These are phyloP conservation scores for Campoplex capitator DNA, from an alignment of 2,888 invertebrate species.

Conservation along the genomic window DNA sequence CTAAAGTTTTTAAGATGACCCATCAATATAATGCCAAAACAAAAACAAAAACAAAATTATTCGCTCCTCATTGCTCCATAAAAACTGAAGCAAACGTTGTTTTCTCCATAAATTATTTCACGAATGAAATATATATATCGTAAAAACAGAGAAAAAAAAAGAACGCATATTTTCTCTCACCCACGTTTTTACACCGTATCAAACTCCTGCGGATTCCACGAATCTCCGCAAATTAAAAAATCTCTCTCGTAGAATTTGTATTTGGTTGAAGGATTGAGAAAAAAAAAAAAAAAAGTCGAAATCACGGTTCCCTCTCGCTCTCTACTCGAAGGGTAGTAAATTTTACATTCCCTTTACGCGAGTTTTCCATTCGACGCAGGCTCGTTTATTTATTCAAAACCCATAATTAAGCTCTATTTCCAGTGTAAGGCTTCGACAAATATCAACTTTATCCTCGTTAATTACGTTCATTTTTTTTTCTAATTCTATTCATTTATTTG, in stretches of 20 bases:
- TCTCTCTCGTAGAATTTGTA: background rate
- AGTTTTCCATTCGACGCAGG: background rate
- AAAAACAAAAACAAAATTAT: background rate
- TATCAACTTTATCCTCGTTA: background rate
- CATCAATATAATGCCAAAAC: background rate
- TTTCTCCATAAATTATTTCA: background rate
- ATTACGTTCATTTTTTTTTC: background rate
- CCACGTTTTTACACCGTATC: background rate
- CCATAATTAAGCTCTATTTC: background rate
- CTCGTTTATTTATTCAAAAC: background rate
- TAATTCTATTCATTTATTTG: background rate
- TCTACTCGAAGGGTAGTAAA: background rate
- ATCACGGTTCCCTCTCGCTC: background rate
- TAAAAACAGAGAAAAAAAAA: background rate
- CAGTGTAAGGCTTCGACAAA: background rate
- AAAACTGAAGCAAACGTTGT: background rate
- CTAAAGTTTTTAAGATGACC: background rate
- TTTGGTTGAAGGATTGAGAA: background rate
- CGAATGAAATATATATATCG: background rate
- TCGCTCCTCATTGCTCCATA: background rate
- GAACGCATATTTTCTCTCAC: background rate
- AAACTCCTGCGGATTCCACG: background rate
- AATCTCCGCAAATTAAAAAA: background rate
- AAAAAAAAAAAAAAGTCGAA: background rate
- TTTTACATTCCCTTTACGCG: constrained; percentile 2